Conservation (phyloP, 2,888 invertebrate genomes). For the Oxycera nigricornis region DNA sequence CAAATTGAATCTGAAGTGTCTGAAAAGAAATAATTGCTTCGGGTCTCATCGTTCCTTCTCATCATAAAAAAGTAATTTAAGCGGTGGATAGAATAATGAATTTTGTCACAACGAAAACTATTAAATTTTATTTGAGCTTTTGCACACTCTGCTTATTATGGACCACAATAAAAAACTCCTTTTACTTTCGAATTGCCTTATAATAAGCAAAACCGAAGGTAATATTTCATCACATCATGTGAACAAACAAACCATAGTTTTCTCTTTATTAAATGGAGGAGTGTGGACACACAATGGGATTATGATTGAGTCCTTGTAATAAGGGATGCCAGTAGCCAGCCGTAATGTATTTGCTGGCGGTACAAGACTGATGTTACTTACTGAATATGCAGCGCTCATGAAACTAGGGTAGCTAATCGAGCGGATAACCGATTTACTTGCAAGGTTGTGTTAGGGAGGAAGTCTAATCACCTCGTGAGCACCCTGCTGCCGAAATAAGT, state of each 20-base stretch:
- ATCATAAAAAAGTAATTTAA: not conserved
- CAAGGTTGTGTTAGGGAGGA: not conserved
- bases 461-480: not conserved
- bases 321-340: slow-evolving; percentile 48
- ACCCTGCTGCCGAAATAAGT: not conserved
- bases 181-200: slow-evolving; percentile 26
- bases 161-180: too few relatives aligned
- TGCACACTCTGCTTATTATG: too few relatives aligned
- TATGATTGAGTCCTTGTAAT: slow-evolving; percentile 54
- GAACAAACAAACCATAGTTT: slow-evolving; percentile 48
- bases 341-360: slow-evolving; percentile 41
- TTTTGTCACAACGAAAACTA: too few relatives aligned
- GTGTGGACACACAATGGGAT: slow-evolving; percentile 52
- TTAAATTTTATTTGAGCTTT: too few relatives aligned
- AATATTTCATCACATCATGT: slow-evolving; percentile 1
- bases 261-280: slow-evolving; percentile 50
- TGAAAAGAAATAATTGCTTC: not conserved
- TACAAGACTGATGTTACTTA: slow-evolving; percentile 1
- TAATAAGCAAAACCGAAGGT: slow-evolving; percentile 29
- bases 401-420: slow-evolving; percentile 46
- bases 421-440: slow-evolving; percentile 48
- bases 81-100: too few relatives aligned
- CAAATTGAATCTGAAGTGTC: not conserved
- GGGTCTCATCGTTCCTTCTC: not conserved
- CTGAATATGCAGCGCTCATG: slow-evolving; percentile 27